Percentiles rank a stretch among this genome's conserved stretches.
phyloP scores from a whole-genome alignment of 2,888 invertebrate genomes.

The Drosophila antonietae region DNA sequence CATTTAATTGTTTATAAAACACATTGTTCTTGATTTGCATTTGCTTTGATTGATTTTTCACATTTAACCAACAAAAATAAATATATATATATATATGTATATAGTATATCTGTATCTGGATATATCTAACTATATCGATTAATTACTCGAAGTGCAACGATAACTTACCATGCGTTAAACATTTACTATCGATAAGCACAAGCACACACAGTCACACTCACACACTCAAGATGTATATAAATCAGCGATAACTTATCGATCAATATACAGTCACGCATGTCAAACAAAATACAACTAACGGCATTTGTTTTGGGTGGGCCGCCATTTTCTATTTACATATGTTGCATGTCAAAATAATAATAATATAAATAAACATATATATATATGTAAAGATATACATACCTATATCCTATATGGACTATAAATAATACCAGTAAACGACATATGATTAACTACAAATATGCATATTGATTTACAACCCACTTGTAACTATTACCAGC shows the following conservation, averaged over 20 bases:
- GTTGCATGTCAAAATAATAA: constrained; percentile 47
- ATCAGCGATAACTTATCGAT: constrained; percentile 24
- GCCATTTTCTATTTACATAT: constrained; percentile 40
- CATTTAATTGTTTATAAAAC: constrained; percentile 42
- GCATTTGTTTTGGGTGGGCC: constrained; percentile 1
- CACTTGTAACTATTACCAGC: constrained; percentile 6
- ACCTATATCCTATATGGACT: not conserved
- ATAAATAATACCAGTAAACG: constrained; percentile 2
- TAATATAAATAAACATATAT: not conserved
- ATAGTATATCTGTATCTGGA: not conserved
- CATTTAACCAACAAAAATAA: constrained; percentile 1
- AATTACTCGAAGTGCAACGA: not conserved
- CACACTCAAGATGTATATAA: constrained; percentile 42
- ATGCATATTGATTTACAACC: constrained; percentile 10
- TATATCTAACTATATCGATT: constrained; percentile 8
- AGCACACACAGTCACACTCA: constrained; percentile 9
- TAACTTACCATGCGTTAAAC: not conserved
- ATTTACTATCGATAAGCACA: constrained; percentile 3
- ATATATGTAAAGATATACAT: constrained; percentile 2
- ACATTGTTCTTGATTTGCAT: constrained; percentile 49
- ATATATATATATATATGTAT: not conserved
- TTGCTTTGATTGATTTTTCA: constrained; percentile 34
- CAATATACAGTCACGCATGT: constrained; percentile 62
- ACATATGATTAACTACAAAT: constrained; percentile 6
- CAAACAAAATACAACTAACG: constrained; percentile 6